phyloP scores from a whole-genome alignment of 2,797 vertebrate genomes.

The Chromis chromis region DNA sequence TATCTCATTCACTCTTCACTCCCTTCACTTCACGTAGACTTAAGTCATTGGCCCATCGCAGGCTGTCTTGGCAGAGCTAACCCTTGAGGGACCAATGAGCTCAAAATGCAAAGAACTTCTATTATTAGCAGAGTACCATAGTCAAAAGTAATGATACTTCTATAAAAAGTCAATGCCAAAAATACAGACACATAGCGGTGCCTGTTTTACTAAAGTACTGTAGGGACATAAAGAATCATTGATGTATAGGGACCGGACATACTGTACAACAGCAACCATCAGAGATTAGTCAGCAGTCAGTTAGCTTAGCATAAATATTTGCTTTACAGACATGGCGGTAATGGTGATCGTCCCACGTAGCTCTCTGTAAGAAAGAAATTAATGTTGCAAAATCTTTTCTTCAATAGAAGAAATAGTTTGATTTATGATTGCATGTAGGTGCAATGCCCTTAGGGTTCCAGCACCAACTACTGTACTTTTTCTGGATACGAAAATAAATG shows the following conservation, averaged over 20 bases:
- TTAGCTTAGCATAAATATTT: background rate
- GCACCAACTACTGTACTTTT: background rate
- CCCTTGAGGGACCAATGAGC: background rate
- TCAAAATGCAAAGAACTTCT: background rate
- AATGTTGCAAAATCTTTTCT: background rate
- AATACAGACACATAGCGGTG: no score
- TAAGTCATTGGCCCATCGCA: background rate
- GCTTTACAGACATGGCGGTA: background rate
- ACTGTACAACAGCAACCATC: background rate
- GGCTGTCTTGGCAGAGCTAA: background rate
- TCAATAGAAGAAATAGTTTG: background rate
- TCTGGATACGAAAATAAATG: background rate
- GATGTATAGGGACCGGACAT: background rate
- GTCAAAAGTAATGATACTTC: background rate
- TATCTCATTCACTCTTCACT: background rate
- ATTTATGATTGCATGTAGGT: background rate
- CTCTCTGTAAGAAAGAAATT: background rate
- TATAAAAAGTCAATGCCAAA: background rate
- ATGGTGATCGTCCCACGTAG: background rate
- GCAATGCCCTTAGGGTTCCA: slow-evolving; percentile 5
- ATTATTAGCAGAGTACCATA: background rate
- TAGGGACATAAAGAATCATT: background rate
- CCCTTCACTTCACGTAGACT: background rate
- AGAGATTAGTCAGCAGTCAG: background rate
- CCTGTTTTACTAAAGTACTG: no score